phyloP scores from a whole-genome alignment of 2,113 vertebrate genomes.

The Sclerurus mexicanus region DNA sequence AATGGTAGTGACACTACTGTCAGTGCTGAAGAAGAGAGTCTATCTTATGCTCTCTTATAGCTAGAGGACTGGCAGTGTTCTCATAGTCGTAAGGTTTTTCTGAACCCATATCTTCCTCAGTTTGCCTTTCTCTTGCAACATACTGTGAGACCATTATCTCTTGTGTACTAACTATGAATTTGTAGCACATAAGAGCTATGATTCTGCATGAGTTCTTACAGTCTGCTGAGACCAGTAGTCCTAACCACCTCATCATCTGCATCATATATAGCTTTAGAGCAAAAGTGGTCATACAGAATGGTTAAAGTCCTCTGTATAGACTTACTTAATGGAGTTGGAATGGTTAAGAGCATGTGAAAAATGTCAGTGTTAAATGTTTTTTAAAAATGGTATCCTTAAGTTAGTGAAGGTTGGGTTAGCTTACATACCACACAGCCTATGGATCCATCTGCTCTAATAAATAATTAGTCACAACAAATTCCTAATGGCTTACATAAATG shows the following conservation, averaged over 20 bases:
- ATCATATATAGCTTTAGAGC: not conserved
- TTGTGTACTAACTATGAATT: not conserved
- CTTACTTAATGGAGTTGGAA: not conserved
- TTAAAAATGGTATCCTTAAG: not conserved
- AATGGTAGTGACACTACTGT: not conserved
- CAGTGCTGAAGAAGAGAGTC: not conserved
- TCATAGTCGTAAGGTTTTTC: not conserved
- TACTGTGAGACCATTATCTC: not conserved
- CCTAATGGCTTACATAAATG: not conserved
- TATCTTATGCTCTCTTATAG: not conserved
- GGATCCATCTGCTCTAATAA: constrained; percentile 2
- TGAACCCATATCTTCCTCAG: not conserved
- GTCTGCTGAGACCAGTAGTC: not conserved
- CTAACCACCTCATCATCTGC: not conserved
- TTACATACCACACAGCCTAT: not conserved
- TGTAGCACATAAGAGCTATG: not conserved
- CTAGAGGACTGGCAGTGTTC: not conserved
- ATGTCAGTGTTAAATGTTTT: not conserved
- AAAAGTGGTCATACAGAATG: not conserved
- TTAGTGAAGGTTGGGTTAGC: not conserved
- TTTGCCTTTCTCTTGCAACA: not conserved
- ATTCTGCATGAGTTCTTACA: not conserved
- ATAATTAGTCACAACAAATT: constrained; percentile 15
- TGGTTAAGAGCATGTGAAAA: not conserved
- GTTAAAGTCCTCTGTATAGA: not conserved